Base-by-base conservation (phyloP, 2,888 invertebrate species). In the Heterodera filipjevi region DNA sequence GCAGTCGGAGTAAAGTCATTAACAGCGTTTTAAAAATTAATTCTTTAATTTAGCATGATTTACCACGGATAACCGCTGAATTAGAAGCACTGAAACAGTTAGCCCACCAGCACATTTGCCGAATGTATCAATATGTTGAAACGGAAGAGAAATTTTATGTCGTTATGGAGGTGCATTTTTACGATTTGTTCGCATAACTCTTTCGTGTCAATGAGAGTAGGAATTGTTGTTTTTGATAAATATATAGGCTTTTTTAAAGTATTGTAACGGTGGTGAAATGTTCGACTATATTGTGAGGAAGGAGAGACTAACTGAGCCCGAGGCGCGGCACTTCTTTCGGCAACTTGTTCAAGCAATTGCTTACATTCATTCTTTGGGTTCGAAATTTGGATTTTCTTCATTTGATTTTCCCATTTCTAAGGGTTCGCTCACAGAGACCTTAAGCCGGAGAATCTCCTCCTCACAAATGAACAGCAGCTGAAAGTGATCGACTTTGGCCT, bases 401-500 rank as follows among this genome's bases (percentile, higher is more conserved):
- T 49, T 49, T 19, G 16, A 16, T 22, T 27, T 33, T 33, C 14
- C 59, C 19, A 6, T 14, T 19, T 59, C 82, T 91, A 92, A 84
- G 94, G 94, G 39, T 94, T 93, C 90, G 94, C 93, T 71, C 94
- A 94, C 89, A 90, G 94, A 83, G 94, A 94, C 90, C 91, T 94
- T 66, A 94, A 94, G 90, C 94, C 94, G n/a, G 94, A 94, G 90
- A 94, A 94, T 90, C 92, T 94, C 73, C 92, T 94, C 76, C 90
- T 94, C 71, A 90, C 94, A 76, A 94, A 94, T 90, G 92, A 92
- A 84, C 92, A 93, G 86, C 93, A 93, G 86, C 90, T 94, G 75
- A 94, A 94, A 89, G 90, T 94, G 77, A 94, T 94, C 83, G 94
- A 94, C 89, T 94, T 94, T 91, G 94, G 94, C 30, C 90, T 94